A percentile compares a stretch with the other conserved stretches of the same genome.
phyloP scores from a whole-genome alignment of 2,113 vertebrate genomes.

The Cygnus buccinator region DNA sequence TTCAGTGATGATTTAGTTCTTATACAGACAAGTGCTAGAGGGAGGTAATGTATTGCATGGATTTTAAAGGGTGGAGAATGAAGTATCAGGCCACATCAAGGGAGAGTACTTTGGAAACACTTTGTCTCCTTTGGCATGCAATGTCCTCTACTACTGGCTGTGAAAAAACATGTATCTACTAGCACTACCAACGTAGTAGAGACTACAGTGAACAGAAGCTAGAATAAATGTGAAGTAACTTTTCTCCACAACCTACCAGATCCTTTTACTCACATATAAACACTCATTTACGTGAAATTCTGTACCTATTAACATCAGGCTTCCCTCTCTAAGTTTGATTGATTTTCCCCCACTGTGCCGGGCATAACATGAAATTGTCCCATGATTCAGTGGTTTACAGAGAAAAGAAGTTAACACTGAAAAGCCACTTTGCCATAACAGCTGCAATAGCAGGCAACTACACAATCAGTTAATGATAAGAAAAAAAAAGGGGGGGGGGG shows the following conservation, averaged over 20 bases:
- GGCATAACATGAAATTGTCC: too few relatives aligned
- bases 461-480: not conserved
- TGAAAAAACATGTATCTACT: fast-evolving
- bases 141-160: not conserved
- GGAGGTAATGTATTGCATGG: not conserved
- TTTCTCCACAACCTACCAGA: fast-evolving
- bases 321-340: not conserved
- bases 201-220: not conserved
- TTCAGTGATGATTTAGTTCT: not conserved
- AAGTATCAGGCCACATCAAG: not conserved
- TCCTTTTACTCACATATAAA: not conserved
- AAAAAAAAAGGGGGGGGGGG: not conserved
- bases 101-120: not conserved
- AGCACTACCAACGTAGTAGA: fast-evolving
- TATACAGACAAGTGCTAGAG: not conserved
- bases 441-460: not conserved
- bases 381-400: not conserved
- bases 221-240: not conserved
- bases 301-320: not conserved
- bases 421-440: fast-evolving
- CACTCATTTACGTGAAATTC: fast-evolving
- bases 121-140: not conserved
- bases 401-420: not conserved
- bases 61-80: not conserved
- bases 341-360: not conserved